Percentiles rank a stretch among this genome's conserved stretches.
Conservation (phyloP, 1,140 invertebrate species). For the Drosophila novamexicana region DNA sequence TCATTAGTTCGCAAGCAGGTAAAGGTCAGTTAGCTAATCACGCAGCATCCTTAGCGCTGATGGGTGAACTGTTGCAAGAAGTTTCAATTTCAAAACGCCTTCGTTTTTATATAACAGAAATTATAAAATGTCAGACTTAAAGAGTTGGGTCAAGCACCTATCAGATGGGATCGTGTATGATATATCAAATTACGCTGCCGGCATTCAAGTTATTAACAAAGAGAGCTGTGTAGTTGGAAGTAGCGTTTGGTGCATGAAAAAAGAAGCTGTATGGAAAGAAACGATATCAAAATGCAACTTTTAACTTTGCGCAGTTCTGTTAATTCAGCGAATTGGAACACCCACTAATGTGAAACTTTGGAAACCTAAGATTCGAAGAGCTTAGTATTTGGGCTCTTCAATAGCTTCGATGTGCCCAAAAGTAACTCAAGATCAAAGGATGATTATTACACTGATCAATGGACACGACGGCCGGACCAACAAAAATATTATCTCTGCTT, state of each 20-base stretch:
- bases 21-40: slow-evolving; percentile 36
- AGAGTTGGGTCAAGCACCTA: slow-evolving; percentile 69
- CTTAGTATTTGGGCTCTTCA: not conserved
- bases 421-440: slow-evolving; percentile 73
- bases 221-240: not conserved
- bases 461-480: slow-evolving; percentile 52
- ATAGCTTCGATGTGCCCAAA: not conserved
- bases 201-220: slow-evolving; percentile 62
- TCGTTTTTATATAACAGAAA: slow-evolving; percentile 24
- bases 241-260: not conserved
- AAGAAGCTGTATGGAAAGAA: slow-evolving; percentile 18
- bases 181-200: slow-evolving; percentile 62
- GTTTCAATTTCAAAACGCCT: slow-evolving; percentile 56
- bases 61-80: slow-evolving; percentile 16
- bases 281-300: not conserved
- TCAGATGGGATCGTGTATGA: slow-evolving; percentile 14
- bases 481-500: slow-evolving; percentile 63
- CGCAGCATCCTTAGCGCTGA: slow-evolving; percentile 31
- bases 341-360: slow-evolving; percentile 11
- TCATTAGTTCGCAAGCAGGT: not conserved
- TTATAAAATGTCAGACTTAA: slow-evolving; percentile 28
- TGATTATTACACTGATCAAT: slow-evolving; percentile 75
- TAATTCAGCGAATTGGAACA: slow-evolving; percentile 11
- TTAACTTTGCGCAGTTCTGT: slow-evolving; percentile 1
- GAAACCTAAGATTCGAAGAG: slow-evolving; percentile 8